These are phyloP conservation scores for Marasmarcha lunaedactyla DNA, from an alignment of 2,888 invertebrate genomes.

Conservation along the genomic window DNA sequence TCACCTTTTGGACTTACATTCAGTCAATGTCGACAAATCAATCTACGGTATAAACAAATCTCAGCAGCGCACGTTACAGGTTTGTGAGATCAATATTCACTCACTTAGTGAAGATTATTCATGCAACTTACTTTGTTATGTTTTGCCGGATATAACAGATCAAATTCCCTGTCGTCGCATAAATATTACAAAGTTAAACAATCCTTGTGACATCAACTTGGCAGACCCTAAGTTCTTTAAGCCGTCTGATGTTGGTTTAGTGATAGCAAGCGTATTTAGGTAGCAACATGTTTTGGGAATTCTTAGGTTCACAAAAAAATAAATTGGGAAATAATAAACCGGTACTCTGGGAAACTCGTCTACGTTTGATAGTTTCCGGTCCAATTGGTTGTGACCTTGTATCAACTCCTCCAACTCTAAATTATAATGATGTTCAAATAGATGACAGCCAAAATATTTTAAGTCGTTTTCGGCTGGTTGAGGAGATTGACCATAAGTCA, in stretches of 20 bases:
- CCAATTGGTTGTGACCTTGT: constrained; percentile 1
- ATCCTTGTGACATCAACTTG: constrained; percentile 8
- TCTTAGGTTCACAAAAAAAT: constrained; percentile 13
- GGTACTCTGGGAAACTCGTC: constrained; percentile 11
- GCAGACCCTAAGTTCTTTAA: constrained; percentile 14
- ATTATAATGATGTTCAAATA: background rate
- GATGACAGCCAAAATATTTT: background rate
- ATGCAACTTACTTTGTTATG: background rate
- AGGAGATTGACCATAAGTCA: background rate
- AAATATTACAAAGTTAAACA: constrained; percentile 2
- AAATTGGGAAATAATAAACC: constrained; percentile 11
- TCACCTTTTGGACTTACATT: background rate
- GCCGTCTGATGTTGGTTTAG: constrained; percentile 4
- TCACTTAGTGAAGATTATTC: background rate
- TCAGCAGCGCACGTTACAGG: background rate
- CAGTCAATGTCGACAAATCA: background rate
- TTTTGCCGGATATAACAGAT: background rate
- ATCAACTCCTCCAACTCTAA: background rate
- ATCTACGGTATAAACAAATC: background rate
- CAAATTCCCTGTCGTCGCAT: too few species aligned
- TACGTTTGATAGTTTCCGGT: constrained; percentile 17
- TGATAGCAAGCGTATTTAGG: constrained; percentile 5
- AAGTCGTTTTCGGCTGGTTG: background rate
- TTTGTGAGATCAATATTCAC: background rate
- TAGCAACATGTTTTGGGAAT: constrained; percentile 16